Conservation (phyloP, 1,140 invertebrate genomes). For the Danaus melanippus region DNA sequence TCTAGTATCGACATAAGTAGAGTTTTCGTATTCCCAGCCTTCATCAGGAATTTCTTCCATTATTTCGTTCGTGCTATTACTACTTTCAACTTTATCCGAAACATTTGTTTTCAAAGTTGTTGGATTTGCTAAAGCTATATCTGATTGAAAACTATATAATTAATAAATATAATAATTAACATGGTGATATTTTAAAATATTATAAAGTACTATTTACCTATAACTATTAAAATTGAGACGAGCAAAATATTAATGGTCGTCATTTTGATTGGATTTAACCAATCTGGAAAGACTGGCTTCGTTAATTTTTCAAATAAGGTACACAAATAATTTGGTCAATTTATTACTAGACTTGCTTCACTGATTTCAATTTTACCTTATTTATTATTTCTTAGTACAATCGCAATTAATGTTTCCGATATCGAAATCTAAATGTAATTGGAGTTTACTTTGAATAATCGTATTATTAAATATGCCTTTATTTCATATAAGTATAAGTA, state of each 20-base stretch:
- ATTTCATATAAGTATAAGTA: too few species aligned
- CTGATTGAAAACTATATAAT: constrained; percentile 14
- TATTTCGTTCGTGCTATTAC: constrained; percentile 15
- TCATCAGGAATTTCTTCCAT: constrained; percentile 38
- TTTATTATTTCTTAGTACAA: not conserved
- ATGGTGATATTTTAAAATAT: not conserved
- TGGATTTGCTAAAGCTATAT: constrained; percentile 15
- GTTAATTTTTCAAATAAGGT: too few species aligned
- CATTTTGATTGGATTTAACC: constrained; percentile 27
- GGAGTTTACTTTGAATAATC: too few species aligned
- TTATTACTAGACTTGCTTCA: constrained; percentile 14
- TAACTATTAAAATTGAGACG: constrained; percentile 21
- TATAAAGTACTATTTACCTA: constrained; percentile 32
- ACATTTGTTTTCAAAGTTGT: constrained; percentile 17
- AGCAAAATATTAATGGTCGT: constrained; percentile 24
- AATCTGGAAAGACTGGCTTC: constrained; percentile 8
- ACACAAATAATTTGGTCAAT: constrained; percentile 29
- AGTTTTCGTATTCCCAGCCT: constrained; percentile 56
- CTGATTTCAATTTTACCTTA: constrained; percentile 18
- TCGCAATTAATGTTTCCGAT: too few species aligned
- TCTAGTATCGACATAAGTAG: constrained; percentile 43
- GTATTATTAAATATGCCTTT: too few species aligned
- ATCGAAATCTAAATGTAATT: too few species aligned
- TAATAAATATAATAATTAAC: not conserved
- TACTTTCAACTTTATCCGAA: constrained; percentile 4